These are phyloP conservation scores for Diarsia mendica DNA, from an alignment of 2,888 invertebrate genomes.

Conservation along the genomic window DNA sequence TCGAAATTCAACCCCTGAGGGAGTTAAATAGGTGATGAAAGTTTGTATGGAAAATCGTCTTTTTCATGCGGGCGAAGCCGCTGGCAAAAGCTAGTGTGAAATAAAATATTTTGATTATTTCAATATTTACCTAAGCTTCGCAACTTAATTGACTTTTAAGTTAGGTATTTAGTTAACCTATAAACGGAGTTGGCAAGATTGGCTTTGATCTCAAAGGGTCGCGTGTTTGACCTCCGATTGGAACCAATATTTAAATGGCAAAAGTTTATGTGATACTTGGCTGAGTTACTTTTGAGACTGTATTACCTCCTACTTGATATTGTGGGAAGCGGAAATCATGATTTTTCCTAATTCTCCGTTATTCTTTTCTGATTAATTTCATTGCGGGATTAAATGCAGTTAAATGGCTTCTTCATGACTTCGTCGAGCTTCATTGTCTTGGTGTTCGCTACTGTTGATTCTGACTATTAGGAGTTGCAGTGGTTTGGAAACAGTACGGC, in stretches of 20 bases:
- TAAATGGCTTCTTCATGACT: neutral
- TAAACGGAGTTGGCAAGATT: neutral
- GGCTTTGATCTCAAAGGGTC: neutral
- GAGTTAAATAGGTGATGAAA: too few relatives aligned
- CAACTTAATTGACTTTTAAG: neutral
- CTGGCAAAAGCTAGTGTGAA: too few relatives aligned
- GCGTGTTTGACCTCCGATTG: neutral
- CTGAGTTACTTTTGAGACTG: neutral
- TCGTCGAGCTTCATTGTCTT: neutral
- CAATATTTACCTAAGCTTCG: too few relatives aligned
- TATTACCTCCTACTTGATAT: neutral
- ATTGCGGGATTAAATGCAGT: neutral
- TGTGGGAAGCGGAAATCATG: neutral
- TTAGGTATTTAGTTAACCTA: neutral
- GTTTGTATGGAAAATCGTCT: too few relatives aligned
- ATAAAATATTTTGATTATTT: too few relatives aligned
- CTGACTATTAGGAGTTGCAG: neutral
- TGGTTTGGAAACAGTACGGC: neutral
- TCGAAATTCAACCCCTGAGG: too few relatives aligned
- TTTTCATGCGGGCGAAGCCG: too few relatives aligned
- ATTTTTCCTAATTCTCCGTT: neutral
- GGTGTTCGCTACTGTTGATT: neutral
- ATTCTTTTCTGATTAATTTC: neutral
- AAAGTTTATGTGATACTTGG: neutral
- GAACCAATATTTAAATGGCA: conserved; percentile 12